phyloP scores from a whole-genome alignment of 1,140 invertebrate species.

The Reticulitermes speratus region DNA sequence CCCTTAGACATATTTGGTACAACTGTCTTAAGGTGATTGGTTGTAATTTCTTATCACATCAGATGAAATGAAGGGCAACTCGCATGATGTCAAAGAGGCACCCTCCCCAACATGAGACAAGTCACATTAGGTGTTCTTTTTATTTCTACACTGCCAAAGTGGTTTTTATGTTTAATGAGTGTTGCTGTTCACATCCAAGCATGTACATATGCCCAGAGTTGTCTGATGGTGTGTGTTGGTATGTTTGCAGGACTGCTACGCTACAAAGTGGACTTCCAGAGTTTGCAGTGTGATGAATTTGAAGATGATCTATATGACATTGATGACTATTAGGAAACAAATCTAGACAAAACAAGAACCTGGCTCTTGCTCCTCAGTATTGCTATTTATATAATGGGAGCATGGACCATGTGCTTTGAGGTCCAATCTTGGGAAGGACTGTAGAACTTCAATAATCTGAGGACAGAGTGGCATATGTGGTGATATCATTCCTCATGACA shows the following conservation, averaged over 20 bases:
- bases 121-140: not conserved
- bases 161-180: not conserved
- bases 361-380: not conserved
- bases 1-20: too few relatives aligned
- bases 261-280: conserved; percentile 99
- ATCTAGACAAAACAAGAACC: not conserved
- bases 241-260: conserved; percentile 80
- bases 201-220: too few relatives aligned
- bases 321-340: conserved; percentile 80
- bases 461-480: not conserved
- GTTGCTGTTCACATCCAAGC: not conserved
- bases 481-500: conserved; percentile 8
- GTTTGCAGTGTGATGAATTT: conserved; percentile 87
- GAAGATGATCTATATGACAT: conserved; percentile 85
- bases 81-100: not conserved
- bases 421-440: not conserved
- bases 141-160: not conserved
- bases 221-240: not conserved
- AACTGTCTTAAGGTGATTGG: not conserved
- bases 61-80: not conserved
- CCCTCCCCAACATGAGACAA: not conserved
- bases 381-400: conserved; percentile 8
- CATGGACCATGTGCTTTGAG: not conserved
- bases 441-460: conserved; percentile 3
- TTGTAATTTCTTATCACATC: not conserved